phyloP scores from a whole-genome alignment of 2,797 vertebrate species.

The Trachurus trachurus region DNA sequence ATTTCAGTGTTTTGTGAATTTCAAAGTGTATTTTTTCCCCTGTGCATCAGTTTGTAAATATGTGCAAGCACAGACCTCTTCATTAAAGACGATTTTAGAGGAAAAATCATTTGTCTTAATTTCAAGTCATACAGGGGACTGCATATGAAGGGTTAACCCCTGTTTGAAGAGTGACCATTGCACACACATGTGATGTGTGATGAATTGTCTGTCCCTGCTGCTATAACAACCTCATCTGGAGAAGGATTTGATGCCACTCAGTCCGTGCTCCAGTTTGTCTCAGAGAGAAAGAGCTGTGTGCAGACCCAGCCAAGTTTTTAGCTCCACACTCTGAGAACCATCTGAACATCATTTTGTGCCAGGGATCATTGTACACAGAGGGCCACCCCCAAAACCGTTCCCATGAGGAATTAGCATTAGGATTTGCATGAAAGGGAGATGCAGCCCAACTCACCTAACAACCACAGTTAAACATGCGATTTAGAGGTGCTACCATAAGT shows the following conservation, averaged over 20 bases:
- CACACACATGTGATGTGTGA: not conserved
- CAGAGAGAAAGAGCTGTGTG: not conserved
- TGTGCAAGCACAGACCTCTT: constrained; percentile 48
- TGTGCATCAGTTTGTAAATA: constrained; percentile 70
- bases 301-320: not conserved
- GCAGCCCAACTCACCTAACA: not conserved
- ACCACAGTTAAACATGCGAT: too few species aligned
- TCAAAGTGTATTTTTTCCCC: constrained; percentile 41
- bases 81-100: constrained; percentile 77
- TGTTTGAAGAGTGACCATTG: not conserved
- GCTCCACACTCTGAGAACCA: not conserved
- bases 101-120: not conserved
- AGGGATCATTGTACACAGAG: not conserved
- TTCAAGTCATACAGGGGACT: not conserved
- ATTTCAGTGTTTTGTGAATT: constrained; percentile 47
- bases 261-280: not conserved
- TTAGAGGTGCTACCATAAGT: too few species aligned
- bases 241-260: not conserved
- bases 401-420: not conserved
- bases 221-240: not conserved
- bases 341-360: not conserved
- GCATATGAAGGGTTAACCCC: not conserved
- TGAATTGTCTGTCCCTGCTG: not conserved
- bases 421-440: not conserved
- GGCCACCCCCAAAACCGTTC: not conserved